phyloP scores from a whole-genome alignment of 2,113 vertebrate genomes.

The Nothoprocta perdicaria region DNA sequence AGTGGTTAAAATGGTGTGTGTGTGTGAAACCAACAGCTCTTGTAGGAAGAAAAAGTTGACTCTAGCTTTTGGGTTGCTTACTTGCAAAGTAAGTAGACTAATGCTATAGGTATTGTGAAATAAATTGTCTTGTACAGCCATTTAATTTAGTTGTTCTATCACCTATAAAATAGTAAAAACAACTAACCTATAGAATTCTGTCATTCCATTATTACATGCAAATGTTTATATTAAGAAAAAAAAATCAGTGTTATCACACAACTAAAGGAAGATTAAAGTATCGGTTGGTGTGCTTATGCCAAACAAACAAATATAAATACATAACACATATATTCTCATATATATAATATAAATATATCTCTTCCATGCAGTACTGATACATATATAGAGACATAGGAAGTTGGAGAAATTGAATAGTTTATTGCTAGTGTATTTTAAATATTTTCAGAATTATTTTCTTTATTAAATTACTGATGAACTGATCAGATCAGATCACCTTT shows the following conservation, averaged over 20 bases:
- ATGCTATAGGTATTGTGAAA: not conserved
- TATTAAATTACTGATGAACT: constrained; percentile 1
- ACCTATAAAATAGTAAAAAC: not conserved
- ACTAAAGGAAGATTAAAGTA: not conserved
- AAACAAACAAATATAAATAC: fast-evolving
- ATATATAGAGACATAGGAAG: not conserved
- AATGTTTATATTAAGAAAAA: not conserved
- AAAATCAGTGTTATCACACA: not conserved
- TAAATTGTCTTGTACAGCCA: not conserved
- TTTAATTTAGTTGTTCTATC: not conserved
- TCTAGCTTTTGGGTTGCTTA: not conserved
- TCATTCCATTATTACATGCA: not conserved
- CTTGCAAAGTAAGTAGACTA: not conserved
- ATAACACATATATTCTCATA: no score
- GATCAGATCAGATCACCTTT: not conserved
- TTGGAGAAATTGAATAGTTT: constrained; percentile 1
- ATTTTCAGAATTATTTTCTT: constrained; percentile 48
- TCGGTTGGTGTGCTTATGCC: not conserved
- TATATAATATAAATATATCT: no score
- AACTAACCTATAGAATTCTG: not conserved
- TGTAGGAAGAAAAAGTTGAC: not conserved
- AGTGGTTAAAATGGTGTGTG: not conserved
- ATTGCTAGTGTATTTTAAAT: not conserved
- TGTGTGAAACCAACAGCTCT: not conserved
- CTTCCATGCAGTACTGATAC: no score